These are phyloP conservation scores for Brachyhypopomus gauderio DNA, from an alignment of 2,113 vertebrate species.

Conservation along the genomic window DNA sequence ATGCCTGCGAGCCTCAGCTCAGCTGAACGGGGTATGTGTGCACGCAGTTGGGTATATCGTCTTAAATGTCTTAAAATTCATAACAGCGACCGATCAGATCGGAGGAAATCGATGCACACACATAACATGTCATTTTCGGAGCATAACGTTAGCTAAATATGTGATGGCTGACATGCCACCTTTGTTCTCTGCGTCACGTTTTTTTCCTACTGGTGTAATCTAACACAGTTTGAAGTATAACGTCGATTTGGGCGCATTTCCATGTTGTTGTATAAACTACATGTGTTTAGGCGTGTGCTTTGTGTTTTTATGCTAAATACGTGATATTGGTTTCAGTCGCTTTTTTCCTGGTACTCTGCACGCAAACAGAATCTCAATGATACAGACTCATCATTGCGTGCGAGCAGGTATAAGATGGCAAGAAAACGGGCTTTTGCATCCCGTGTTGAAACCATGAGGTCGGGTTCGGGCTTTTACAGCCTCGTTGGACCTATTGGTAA, in stretches of 20 bases:
- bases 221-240: neutral
- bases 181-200: conserved; percentile 58
- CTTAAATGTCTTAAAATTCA: neutral
- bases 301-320: neutral
- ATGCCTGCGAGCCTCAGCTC: neutral
- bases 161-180: conserved; percentile 36
- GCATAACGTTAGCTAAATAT: conserved; percentile 9
- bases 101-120: too few relatives aligned
- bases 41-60: neutral
- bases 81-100: neutral
- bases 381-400: neutral
- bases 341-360: neutral
- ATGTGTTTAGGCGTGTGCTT: neutral
- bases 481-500: neutral
- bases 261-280: neutral
- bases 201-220: neutral
- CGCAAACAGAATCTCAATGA: conserved; percentile 32
- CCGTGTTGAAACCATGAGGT: neutral
- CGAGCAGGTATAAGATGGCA: neutral
- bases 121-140: neutral
- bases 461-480: neutral
- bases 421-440: neutral
- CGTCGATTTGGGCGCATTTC: neutral
- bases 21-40: conserved; percentile 9
- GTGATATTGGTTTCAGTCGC: neutral